phyloP scores from a whole-genome alignment of 2,888 invertebrate species.

The Scaptomyza polygonia region DNA sequence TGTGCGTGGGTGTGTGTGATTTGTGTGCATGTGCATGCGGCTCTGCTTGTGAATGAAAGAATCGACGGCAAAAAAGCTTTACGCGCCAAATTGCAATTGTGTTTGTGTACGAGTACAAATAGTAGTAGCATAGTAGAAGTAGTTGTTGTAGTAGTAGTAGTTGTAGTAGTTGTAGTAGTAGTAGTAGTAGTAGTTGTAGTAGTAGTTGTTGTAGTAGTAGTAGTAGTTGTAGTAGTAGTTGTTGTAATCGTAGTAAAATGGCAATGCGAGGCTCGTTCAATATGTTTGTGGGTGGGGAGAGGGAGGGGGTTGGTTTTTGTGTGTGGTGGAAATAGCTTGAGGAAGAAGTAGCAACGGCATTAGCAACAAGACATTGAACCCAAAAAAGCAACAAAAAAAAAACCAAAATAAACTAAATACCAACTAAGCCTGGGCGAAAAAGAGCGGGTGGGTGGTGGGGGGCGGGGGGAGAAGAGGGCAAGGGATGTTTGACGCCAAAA shows the following conservation, averaged over 20 bases:
- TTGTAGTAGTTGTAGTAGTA: background rate
- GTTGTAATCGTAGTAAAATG: background rate
- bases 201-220: background rate
- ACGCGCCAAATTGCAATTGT: constrained; percentile 50
- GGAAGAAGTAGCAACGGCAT: background rate
- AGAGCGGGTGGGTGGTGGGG: no score
- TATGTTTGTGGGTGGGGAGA: constrained; percentile 7
- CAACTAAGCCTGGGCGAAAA: background rate
- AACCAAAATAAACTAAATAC: constrained; percentile 19
- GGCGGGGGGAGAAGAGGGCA: background rate
- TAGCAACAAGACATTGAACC: constrained; percentile 46
- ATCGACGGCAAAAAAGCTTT: constrained; percentile 30
- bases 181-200: background rate
- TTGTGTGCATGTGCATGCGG: constrained; percentile 12
- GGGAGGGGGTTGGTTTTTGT: no score
- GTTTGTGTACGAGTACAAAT: constrained; percentile 16
- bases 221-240: background rate
- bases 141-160: background rate
- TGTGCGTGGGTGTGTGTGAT: constrained; percentile 3
- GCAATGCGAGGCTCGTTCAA: constrained; percentile 19
- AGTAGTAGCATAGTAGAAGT: constrained; percentile 11
- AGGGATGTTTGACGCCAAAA: constrained; percentile 25
- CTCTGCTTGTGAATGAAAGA: constrained; percentile 53
- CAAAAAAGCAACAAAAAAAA: background rate
- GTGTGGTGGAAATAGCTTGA: no score